A percentile compares a stretch with the other conserved stretches of the same genome.
phyloP scores from a whole-genome alignment of 2,113 vertebrate species.

The Pangasianodon gigas region DNA sequence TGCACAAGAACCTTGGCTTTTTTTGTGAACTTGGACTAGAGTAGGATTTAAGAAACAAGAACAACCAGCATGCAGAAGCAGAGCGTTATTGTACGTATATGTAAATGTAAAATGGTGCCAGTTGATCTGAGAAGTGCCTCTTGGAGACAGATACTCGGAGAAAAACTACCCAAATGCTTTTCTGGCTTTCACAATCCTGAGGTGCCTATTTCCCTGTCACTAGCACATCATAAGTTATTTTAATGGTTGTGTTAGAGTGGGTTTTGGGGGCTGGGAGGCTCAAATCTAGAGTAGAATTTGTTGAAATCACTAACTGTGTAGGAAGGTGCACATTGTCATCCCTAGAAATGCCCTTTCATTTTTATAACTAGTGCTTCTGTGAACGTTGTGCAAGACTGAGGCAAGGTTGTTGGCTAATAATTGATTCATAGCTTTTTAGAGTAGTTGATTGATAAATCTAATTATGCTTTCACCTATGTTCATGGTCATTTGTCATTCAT shows the following conservation, averaged over 20 bases:
- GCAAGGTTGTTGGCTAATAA: not conserved
- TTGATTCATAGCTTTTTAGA: not conserved
- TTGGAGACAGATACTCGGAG: not conserved
- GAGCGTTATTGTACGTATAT: not conserved
- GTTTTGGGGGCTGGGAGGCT: not conserved
- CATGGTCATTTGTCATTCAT: not conserved
- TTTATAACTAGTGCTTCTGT: not conserved
- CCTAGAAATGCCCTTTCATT: not conserved
- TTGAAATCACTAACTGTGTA: not conserved
- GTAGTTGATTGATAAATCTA: not conserved
- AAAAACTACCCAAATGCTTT: not conserved
- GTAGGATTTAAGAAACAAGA: not conserved
- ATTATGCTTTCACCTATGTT: not conserved
- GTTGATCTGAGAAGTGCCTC: not conserved
- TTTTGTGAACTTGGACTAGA: not conserved
- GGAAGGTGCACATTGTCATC: not conserved
- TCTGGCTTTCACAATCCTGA: not conserved
- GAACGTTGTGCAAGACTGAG: not conserved
- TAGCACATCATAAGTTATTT: not conserved
- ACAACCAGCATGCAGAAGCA: not conserved
- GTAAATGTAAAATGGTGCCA: not conserved
- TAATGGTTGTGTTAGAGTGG: not conserved
- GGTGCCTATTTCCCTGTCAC: constrained; percentile 1
- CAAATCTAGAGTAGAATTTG: not conserved
- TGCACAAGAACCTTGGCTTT: too few relatives aligned